These are phyloP conservation scores for Hirtodrosophila duncani DNA, from an alignment of 2,888 invertebrate species.

Conservation along the genomic window DNA sequence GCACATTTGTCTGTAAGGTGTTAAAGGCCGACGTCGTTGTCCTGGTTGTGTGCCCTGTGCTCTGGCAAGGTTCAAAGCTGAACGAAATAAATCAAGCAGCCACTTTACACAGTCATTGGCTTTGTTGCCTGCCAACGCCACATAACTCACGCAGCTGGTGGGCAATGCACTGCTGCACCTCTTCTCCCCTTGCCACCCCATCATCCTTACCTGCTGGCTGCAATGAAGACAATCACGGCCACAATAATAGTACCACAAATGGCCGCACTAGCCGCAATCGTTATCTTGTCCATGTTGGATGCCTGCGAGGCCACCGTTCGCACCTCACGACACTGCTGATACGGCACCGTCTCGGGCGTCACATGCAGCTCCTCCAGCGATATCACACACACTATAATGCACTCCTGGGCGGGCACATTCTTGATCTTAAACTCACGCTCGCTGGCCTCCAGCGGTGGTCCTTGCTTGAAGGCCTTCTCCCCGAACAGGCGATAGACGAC, in stretches of 20 bases:
- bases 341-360: slow-evolving; percentile 91
- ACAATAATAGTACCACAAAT: slow-evolving; percentile 95
- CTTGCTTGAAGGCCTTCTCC: slow-evolving; percentile 92
- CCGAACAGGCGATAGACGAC: slow-evolving; percentile 94
- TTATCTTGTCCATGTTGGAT: slow-evolving; percentile 96
- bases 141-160: slow-evolving; percentile 23
- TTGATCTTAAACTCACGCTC: slow-evolving; percentile 95
- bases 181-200: neutral
- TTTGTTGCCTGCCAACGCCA: slow-evolving; percentile 17
- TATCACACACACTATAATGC: slow-evolving; percentile 95
- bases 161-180: neutral
- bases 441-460: slow-evolving; percentile 91
- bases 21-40: no score
- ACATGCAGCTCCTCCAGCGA: slow-evolving; percentile 92
- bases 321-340: slow-evolving; percentile 92
- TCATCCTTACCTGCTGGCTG: slow-evolving; percentile 83
- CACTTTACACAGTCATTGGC: slow-evolving; percentile 33
- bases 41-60: no score
- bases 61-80: no score
- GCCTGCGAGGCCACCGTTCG: slow-evolving; percentile 90
- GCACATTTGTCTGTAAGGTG: no score
- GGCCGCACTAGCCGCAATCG: slow-evolving; percentile 94
- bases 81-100: slow-evolving; percentile 40
- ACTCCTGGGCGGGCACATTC: slow-evolving; percentile 95
- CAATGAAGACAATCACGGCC: slow-evolving; percentile 93